Evolutionary conservation across 1,140 invertebrate species (phyloP), one percentile per base, ranked within the genome.

Genomic region (Zeugodacus cucurbitae): DNA sequence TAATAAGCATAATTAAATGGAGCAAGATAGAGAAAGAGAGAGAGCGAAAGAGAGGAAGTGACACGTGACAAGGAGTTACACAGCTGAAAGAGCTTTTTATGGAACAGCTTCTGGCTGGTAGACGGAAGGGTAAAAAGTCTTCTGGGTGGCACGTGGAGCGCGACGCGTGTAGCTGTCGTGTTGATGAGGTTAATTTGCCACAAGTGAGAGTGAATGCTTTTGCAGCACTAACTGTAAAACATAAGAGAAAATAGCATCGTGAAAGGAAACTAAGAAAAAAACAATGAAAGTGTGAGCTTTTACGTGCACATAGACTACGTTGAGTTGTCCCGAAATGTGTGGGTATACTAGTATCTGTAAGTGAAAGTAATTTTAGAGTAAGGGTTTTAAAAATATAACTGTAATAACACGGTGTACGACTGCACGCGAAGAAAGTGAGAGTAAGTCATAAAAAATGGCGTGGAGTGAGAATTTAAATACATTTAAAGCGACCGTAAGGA

Each of bases 131-230:
- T 62, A 74, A 74, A 74, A 74, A n/a, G 29, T 17, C 7, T 37
- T 41, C 70, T 8, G 1, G 22, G 22, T 34, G 70, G n/a, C 14
- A n/a, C 17, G 20, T 74, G 37, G 5, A 0, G 14, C 22, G 1
- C 70, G 37, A 44, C 14, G 20, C 17, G 58, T 62, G n/a, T 22
- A 4, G 32, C 5, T 74, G 17, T 41, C 20, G 22, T 74, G 70
- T 7, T 74, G 70, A 74, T 41, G 70, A 44, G 34, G 14, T 41
- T 74, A 74, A 74, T 74, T 44, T 74, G 34, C 70, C 70, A 74
- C 70, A 74, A 74, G 44, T 74, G 70, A 74, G 32, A 74, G 70
- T 74, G 34, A 74, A 74, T 41, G 17, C 34, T 74, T 74, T 22
- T 41, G 37, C 37, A 74, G 32, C 29, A 74, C 32, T 41, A 41